phyloP scores from a whole-genome alignment of 1,140 invertebrate species.

The Acromyrmex heyeri region DNA sequence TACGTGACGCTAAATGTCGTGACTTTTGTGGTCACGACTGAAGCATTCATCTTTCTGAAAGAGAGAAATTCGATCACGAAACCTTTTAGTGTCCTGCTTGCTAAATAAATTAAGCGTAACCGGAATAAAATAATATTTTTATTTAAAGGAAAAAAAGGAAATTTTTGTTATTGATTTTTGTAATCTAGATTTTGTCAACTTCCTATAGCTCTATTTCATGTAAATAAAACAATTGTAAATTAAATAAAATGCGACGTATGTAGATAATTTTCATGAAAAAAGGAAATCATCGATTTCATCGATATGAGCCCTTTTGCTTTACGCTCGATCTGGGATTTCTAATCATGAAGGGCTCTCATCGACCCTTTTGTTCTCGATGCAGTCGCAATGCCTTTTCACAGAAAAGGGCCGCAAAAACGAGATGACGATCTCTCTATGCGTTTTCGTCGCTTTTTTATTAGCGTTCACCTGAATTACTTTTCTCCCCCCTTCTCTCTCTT shows the following conservation, averaged over 20 bases:
- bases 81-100: neutral
- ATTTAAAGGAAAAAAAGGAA: neutral
- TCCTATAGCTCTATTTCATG: neutral
- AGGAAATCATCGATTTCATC: neutral
- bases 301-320: neutral
- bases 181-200: neutral
- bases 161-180: neutral
- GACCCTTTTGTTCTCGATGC: slow-evolving; percentile 34
- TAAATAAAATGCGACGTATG: neutral
- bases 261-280: neutral
- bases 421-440: slow-evolving; percentile 49
- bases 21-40: slow-evolving; percentile 29
- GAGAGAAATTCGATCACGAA: neutral
- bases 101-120: neutral
- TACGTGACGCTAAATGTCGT: slow-evolving; percentile 53
- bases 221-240: neutral
- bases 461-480: slow-evolving; percentile 79
- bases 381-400: slow-evolving; percentile 21
- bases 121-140: neutral
- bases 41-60: neutral
- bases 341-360: slow-evolving; percentile 10
- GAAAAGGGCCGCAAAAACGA: slow-evolving; percentile 12
- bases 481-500: slow-evolving; percentile 44
- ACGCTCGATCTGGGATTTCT: slow-evolving; percentile 7
- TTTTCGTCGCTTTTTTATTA: slow-evolving; percentile 76